These are phyloP conservation scores for Megaustenia siamemsis DNA, from an alignment of 2,888 invertebrate species.

Conservation along the genomic window DNA sequence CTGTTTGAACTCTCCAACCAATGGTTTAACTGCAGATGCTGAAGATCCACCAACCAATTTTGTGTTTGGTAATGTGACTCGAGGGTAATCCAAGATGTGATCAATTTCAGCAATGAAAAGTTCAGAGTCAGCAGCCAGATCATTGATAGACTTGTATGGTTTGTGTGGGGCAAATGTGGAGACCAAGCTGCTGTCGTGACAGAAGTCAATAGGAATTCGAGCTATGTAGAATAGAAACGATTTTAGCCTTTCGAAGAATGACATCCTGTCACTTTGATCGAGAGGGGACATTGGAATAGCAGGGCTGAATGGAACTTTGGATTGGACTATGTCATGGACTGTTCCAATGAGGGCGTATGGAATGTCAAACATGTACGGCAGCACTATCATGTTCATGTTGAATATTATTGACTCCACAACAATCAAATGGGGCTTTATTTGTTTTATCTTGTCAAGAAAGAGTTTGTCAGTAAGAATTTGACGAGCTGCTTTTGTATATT, in stretches of 20 bases:
- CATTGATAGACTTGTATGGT: conserved; percentile 32
- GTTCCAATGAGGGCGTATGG: conserved; percentile 26
- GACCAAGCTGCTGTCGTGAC: neutral
- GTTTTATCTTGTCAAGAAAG: neutral
- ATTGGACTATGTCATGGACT: neutral
- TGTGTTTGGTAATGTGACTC: conserved; percentile 59
- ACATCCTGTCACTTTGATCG: neutral
- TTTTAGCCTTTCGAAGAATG: conserved; percentile 1
- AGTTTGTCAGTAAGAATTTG: conserved; percentile 25
- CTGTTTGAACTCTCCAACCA: neutral
- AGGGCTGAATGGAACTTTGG: conserved; percentile 33
- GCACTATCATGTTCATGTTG: conserved; percentile 7
- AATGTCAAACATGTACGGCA: conserved; percentile 35
- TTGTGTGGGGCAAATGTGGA: conserved; percentile 49
- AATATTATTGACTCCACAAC: conserved; percentile 17
- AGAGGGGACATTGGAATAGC: neutral
- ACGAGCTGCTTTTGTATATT: neutral
- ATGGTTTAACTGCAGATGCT: conserved; percentile 54
- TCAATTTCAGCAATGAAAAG: conserved; percentile 59
- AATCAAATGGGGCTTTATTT: conserved; percentile 23
- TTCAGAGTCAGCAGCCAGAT: conserved; percentile 47
- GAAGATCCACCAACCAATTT: conserved; percentile 57
- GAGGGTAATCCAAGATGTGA: conserved; percentile 42
- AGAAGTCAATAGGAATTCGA: neutral
- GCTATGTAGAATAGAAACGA: neutral